These are phyloP conservation scores for Oxystoma pomonae DNA, from an alignment of 2,888 invertebrate species.

Conservation along the genomic window DNA sequence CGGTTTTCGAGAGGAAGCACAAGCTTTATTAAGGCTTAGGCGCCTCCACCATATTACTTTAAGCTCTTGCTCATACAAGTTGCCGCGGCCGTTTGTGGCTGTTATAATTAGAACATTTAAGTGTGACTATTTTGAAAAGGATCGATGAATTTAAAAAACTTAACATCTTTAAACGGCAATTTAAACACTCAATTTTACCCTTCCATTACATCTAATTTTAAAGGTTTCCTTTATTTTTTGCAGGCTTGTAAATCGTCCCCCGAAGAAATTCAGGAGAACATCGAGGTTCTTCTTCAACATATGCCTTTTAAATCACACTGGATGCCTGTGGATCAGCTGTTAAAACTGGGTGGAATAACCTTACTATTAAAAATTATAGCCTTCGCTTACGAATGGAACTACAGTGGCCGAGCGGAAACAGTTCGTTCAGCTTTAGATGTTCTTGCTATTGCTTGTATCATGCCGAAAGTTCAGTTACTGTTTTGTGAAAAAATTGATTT, in stretches of 20 bases:
- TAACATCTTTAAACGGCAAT: too few species aligned
- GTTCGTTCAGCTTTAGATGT: constrained; percentile 81
- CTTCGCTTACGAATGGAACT: constrained; percentile 89
- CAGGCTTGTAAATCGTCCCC: constrained; percentile 64
- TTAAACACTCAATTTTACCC: too few species aligned
- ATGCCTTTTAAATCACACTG: constrained; percentile 76
- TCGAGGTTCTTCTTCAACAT: constrained; percentile 73
- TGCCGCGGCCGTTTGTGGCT: too few species aligned
- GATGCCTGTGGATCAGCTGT: constrained; percentile 85
- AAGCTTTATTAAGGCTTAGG: too few species aligned
- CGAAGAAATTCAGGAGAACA: constrained; percentile 83
- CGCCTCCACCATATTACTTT: too few species aligned
- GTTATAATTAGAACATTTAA: too few species aligned
- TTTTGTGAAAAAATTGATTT: constrained; percentile 74
- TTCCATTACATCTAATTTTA: too few species aligned
- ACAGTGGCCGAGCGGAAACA: constrained; percentile 79
- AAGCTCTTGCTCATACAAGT: too few species aligned
- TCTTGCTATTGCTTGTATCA: constrained; percentile 83
- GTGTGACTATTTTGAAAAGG: too few species aligned
- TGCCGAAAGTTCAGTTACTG: constrained; percentile 72
- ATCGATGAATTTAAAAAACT: too few species aligned
- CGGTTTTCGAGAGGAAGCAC: too few species aligned
- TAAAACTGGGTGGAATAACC: constrained; percentile 77
- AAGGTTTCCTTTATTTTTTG: constrained; percentile 12
- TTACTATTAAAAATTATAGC: constrained; percentile 83